phyloP scores from a whole-genome alignment of 2,888 invertebrate genomes.

The Pinctada fucata region DNA sequence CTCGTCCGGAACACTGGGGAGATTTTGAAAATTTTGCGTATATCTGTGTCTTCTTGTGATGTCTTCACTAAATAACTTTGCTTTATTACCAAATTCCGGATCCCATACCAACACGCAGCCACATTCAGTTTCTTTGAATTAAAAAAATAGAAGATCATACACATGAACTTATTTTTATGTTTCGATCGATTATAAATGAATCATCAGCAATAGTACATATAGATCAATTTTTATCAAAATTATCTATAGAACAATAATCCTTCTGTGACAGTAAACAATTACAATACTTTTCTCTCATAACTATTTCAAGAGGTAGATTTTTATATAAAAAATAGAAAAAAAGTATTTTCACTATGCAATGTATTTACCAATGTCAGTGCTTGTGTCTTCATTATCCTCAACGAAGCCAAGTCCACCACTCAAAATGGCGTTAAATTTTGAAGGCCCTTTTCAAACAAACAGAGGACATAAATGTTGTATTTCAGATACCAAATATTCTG shows the following conservation, averaged over 20 bases:
- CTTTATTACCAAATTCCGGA: slow-evolving; percentile 56
- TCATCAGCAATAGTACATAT: too few species aligned
- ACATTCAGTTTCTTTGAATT: slow-evolving; percentile 56
- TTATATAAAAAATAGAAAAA: too few species aligned
- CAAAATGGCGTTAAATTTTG: slow-evolving; percentile 49
- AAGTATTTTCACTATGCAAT: too few species aligned
- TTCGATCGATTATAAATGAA: too few species aligned
- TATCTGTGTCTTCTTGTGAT: slow-evolving; percentile 45
- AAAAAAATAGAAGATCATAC: not conserved
- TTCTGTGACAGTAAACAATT: too few species aligned
- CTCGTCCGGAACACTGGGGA: too few species aligned
- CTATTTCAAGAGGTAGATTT: too few species aligned
- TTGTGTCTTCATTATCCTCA: slow-evolving; percentile 43
- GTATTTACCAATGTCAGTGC: not conserved
- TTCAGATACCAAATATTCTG: too few species aligned
- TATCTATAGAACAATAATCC: not conserved
- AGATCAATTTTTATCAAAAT: slow-evolving; percentile 1
- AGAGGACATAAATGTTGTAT: too few species aligned
- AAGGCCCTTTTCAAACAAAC: not conserved
- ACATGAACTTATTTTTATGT: too few species aligned
- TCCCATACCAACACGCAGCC: slow-evolving; percentile 70
- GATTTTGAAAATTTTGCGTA: not conserved
- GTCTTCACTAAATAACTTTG: slow-evolving; percentile 55
- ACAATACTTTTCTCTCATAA: too few species aligned
- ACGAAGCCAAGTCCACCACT: slow-evolving; percentile 66